These are phyloP conservation scores for Troides helena DNA, from an alignment of 2,888 invertebrate genomes.

Conservation along the genomic window DNA sequence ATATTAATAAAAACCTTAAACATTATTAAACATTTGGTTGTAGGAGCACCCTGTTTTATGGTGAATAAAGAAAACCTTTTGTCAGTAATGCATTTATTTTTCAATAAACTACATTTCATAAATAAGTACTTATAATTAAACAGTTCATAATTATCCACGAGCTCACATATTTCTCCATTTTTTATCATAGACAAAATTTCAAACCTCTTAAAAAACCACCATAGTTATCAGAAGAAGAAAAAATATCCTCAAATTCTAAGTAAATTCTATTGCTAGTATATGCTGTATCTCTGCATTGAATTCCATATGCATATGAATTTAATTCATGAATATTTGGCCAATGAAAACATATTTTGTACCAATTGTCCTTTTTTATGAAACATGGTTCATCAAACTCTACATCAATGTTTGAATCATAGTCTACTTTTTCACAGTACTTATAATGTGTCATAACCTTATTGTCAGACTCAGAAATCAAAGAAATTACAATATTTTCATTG, in stretches of 20 bases:
- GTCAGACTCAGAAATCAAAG: conserved; percentile 58
- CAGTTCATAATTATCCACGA: background rate
- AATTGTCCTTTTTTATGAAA: conserved; percentile 65
- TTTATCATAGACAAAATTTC: conserved; percentile 65
- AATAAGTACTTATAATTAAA: background rate
- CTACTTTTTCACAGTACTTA: conserved; percentile 61
- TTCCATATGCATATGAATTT: conserved; percentile 60
- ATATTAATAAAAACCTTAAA: background rate
- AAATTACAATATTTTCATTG: conserved; percentile 64
- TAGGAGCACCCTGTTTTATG: background rate
- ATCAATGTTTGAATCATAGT: conserved; percentile 68
- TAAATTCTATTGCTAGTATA: conserved; percentile 58
- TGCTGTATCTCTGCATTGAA: conserved; percentile 60
- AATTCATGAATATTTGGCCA: conserved; percentile 59
- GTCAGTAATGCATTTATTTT: conserved; percentile 14
- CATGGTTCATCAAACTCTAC: conserved; percentile 66
- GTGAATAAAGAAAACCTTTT: conserved; percentile 13
- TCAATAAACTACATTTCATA: conserved; percentile 9
- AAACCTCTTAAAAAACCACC: conserved; percentile 71
- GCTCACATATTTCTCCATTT: background rate
- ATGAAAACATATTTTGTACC: conserved; percentile 67
- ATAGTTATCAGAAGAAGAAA: conserved; percentile 46
- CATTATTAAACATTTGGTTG: background rate
- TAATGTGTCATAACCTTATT: conserved; percentile 58
- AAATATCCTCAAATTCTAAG: conserved; percentile 70